Evolutionary conservation across 2,113 vertebrate genomes (phyloP), one percentile per base, ranked within the genome.

Genomic region (Gobius niger): DNA sequence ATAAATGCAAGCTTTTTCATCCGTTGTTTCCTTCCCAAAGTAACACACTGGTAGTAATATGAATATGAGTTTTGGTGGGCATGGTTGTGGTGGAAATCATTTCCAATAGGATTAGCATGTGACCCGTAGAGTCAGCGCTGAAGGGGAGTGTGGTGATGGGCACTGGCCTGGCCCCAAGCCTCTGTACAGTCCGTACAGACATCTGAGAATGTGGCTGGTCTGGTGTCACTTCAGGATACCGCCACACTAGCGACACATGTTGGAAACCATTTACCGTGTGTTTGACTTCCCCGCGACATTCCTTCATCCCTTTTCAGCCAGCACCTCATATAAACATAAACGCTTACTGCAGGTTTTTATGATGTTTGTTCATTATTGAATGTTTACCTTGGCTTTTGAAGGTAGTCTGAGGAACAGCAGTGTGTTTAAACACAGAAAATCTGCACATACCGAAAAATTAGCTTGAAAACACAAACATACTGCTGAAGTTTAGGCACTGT

Each of bases 221-320:
- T 82, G 72, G 84, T 87, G 91, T 89, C 90, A 88, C 83, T 77
- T 83, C 78, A 84, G 90, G 85, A 87, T 84, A 90, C 68, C 14
- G 13, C 87, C 83, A 77, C 89, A 68, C 82, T 65, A 16, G 73
- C 67, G 67, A 52, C 81, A 80, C 69, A 83, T 87, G 83, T 85
- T 82, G 83, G 81, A 1, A 83, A 83, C 14, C 56, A 74, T 53
- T 85, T 50, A 34, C 56, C 73, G 54, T 62, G 76, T 60, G 68
- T 83, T 83, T 63, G 76, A 70, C 78, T 75, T 64, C 44, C 63
- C 51, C 62, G 53, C 71, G 18, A 61, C 72, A 34, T 74, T 77
- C 73, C 74, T 77, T 54, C 65, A 76, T 90, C 81, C 84, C 71
- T 82, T 82, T 87, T 84, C 70, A 73, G 67, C 59, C 59, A 68